phyloP scores from a whole-genome alignment of 2,113 vertebrate species.

The Odobenus rosmarus region DNA sequence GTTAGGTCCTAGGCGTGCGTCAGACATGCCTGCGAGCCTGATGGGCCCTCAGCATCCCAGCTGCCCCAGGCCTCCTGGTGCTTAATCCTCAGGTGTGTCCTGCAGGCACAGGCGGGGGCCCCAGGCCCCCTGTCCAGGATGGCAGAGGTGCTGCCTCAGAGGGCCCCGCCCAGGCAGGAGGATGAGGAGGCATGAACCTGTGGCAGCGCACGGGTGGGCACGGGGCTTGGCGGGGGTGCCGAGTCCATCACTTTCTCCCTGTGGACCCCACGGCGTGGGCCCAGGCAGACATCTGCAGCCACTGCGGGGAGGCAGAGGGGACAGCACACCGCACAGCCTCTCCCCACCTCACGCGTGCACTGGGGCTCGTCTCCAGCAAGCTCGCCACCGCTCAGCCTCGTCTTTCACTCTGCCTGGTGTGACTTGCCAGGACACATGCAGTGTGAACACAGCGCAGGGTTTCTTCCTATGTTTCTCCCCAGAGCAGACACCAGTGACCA shows the following conservation, averaged over 20 bases:
- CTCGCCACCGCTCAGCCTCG: not conserved
- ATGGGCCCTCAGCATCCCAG: not conserved
- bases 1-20: not conserved
- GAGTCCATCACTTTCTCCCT: not conserved
- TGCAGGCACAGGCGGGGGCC: not conserved
- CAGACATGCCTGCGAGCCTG: too few species aligned
- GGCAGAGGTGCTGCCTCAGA: not conserved
- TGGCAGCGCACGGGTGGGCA: fast-evolving
- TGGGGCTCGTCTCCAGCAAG: too few species aligned
- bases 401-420: too few species aligned
- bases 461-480: not conserved
- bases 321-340: not conserved
- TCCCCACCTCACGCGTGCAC: fast-evolving
- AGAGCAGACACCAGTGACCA: not conserved
- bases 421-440: not conserved
- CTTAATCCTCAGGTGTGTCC: not conserved
- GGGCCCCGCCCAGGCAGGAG: fast-evolving
- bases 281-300: not conserved
- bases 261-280: too few species aligned
- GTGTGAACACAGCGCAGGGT: too few species aligned
- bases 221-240: not conserved
- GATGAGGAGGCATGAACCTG: not conserved
- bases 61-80: fast-evolving
- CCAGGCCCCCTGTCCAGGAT: not conserved
- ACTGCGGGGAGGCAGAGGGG: fast-evolving